Base-by-base conservation (phyloP, 2,113 vertebrate species). In the Pterocles gutturalis region DNA sequence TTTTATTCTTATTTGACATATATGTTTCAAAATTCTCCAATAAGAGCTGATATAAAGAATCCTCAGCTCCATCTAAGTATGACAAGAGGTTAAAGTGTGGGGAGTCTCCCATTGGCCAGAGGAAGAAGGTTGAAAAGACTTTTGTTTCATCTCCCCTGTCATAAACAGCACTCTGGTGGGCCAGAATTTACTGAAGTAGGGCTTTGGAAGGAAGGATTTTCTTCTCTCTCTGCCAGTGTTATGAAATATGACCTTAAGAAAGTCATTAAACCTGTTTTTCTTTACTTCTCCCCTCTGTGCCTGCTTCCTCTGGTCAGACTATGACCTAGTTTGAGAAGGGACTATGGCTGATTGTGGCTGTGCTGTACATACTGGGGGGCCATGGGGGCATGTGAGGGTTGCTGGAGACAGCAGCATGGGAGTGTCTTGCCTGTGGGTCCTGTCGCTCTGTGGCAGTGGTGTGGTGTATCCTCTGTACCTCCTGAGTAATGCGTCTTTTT, bases 341-440 rank as follows among this genome's bases (percentile, higher is more conserved):
- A 9, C 66, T 31, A 0, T 19, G 45, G 41, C 49, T 60, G 13
- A 1, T 2, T 43, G 21, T 48, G 41, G 9, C 3, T n/a, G 29
- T 46, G 60, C 60, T n/a, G 11, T 49, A 17, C 5, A 0, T 34
- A 17, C 0, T 0, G 6, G 36, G 33, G 55, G 17, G 12, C 34
- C 12, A 1, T 5, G 29, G 64, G 28, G 53, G 11, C 5, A 9
- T 11, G 26, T 31, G 58, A 72, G 43, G 17, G 33, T 25, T 70
- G 36, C 65, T 46, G 75, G 38, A 49, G 45, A 61, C 70, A 14
- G 45, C 54, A 67, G 41, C 38, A 7, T 0, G 28, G 33, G 11
- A 11, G 8, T 10, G 17, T 14, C 11, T 36, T 66, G 41, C 45
- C 33, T 38, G 1, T 0, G 2, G 10, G 38, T 19, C 9, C 24